Conservation (phyloP, 2,888 invertebrate genomes). For the Conus canariensis region DNA sequence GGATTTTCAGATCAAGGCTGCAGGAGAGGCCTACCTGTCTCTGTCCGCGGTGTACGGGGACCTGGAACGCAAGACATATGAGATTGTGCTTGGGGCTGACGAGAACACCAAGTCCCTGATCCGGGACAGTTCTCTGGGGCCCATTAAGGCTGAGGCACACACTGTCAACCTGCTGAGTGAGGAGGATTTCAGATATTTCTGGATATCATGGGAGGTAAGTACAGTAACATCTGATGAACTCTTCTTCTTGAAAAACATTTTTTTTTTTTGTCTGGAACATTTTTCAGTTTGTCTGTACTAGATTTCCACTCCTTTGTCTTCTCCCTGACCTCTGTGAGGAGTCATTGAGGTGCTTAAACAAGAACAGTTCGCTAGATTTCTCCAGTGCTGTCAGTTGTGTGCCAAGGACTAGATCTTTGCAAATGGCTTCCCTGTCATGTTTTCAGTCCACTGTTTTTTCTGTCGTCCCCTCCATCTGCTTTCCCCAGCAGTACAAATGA, state of each 20-base stretch:
- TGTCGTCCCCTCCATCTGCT: too few species aligned
- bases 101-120: conserved; percentile 72
- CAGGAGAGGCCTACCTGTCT: conserved; percentile 72
- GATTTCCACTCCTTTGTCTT: neutral
- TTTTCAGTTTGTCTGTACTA: neutral
- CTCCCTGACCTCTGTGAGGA: neutral
- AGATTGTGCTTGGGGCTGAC: conserved; percentile 72
- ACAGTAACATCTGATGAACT: too few species aligned
- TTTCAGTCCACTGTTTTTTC: too few species aligned
- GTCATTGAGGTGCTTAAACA: too few species aligned
- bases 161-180: conserved; percentile 68
- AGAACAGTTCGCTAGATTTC: too few species aligned
- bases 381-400: too few species aligned
- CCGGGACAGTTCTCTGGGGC: conserved; percentile 68
- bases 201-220: conserved; percentile 72
- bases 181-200: conserved; percentile 71
- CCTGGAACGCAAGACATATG: conserved; percentile 72
- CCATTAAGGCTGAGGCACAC: conserved; percentile 64
- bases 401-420: too few species aligned
- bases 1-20: conserved; percentile 63
- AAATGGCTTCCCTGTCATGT: too few species aligned
- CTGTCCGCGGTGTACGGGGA: conserved; percentile 76
- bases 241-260: neutral
- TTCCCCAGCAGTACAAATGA: too few species aligned
- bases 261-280: neutral